Conservation (phyloP, 2,113 vertebrate genomes). For the Gallinago media region DNA sequence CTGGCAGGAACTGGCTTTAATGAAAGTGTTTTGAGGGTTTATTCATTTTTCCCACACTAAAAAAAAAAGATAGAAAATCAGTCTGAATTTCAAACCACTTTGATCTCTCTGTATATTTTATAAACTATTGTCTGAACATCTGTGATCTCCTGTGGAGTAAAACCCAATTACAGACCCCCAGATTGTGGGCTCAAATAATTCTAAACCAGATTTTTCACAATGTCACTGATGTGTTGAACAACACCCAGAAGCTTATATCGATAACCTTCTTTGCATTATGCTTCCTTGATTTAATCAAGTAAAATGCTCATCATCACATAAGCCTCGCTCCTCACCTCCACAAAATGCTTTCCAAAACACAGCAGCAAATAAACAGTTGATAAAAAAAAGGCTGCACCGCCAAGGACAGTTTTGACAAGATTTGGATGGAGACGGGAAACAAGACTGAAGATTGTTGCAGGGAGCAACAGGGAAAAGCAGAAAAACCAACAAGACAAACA, state of each 20-base stretch:
- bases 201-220: conserved; percentile 55
- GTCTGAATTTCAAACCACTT: conserved; percentile 60
- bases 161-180: conserved; percentile 38
- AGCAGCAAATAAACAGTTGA: neutral
- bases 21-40: conserved; percentile 62
- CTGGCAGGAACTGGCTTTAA: conserved; percentile 58
- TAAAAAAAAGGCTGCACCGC: fast-evolving
- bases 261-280: neutral
- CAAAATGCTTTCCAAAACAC: neutral
- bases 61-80: conserved; percentile 41
- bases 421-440: neutral
- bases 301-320: neutral
- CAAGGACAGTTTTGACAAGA: neutral
- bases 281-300: neutral
- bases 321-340: neutral
- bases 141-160: conserved; percentile 4
- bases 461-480: neutral
- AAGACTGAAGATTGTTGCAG: neutral
- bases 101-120: conserved; percentile 56
- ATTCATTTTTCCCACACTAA: neutral
- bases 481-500: neutral
- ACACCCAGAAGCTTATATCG: neutral
- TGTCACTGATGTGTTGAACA: conserved; percentile 1
- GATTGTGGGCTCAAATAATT: conserved; percentile 23
- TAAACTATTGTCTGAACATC: conserved; percentile 12